Base-by-base conservation (phyloP, 2,888 invertebrate genomes). In the Catonia carolina region DNA sequence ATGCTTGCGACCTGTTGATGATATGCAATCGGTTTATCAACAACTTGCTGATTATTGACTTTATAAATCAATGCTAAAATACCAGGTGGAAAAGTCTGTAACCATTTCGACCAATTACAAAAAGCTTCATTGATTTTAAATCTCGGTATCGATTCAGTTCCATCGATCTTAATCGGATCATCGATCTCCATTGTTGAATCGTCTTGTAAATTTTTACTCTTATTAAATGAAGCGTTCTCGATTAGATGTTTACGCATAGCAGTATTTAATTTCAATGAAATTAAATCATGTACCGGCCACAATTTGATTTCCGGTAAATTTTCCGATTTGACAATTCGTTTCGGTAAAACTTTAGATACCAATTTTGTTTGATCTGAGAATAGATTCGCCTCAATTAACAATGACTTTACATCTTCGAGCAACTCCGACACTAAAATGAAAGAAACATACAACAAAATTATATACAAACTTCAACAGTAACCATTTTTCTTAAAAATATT, bases 271-370 rank as follows among this genome's bases (percentile, higher is more conserved):
- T 55, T 56, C 7, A 61, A 36, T 8, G 56, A 59, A 35, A 62
- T 22, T 10, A 58, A 20, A 42, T 61, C 61, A n/a, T 50, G 31
- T 15, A 63, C 14, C 1, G 63, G 63, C 61, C 60, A 61, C 41
- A 61, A 37, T 27, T 60, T 59, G 2, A 62, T 49, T 5, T 52
- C 45, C 12, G 54, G 35, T 14, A 53, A 17, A n/a, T 33, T 17
- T 10, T 12, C 18, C 2, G 23, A 18, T 33, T 23, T 49, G 1
- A 15, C 35, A 3, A 27, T 27, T 27, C 8, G 4, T 8, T 27
- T 27, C 8, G 4, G 27, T 27, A 8, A 6, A 8, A 8, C 8
- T 27, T 4, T 27, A 27, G 27, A 27, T 27, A n/a, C n/a, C n/a
- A 4, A 22, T 20, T 22, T 18, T 23, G 18, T 18, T 2, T 20